Evolutionary conservation across 2,888 invertebrate species (phyloP), one percentile per base, ranked within the genome.

Genomic region (Syrista parreyssii): DNA sequence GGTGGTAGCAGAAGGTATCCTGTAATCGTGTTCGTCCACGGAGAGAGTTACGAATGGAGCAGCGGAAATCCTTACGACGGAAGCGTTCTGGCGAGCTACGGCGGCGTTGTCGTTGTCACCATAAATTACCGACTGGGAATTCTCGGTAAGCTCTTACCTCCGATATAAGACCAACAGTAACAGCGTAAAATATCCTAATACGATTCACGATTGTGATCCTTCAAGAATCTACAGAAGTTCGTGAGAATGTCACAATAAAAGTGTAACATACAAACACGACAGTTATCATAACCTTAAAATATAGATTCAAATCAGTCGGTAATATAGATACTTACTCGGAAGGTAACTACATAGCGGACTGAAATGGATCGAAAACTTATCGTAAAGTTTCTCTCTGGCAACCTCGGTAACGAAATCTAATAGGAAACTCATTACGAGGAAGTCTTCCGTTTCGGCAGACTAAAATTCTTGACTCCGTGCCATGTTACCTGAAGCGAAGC

Each of bases 11-110:
- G 92, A 83, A 94, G 95, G 89, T 96, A 96, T 91, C 98, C 98
- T 32, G 98, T 98, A 78, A 94, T 99, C 91, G 97, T 99, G 76
- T 98, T 98, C 93, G 96, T 99, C 80, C 98, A 98, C 89, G 98
- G 98, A 4, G 97, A 96, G 92, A 98, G 98, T 87, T 98, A 98
- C 92, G 98, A 98, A 91, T 98, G 98, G 97, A 98, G 98, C 91
- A 97, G 98, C 73, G 99, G 99, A 76, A 99, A 99, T 92, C 97
- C 98, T 0, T 99, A 98, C 93, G 99, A 99, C 90, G 99, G 98
- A 76, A 96, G 97, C 77, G 97, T 99, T 55, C 94, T 99, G 82
- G 97, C 99, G 68, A 97, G 98, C 86, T 98, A 97, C 90, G 98
- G 97, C 12, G 96, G 96, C 83, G 94, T 97, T 87, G 96, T 97